Percentiles rank a stretch among this genome's conserved stretches.
phyloP scores from a whole-genome alignment of 2,888 invertebrate genomes.

The Dorcus hopei region DNA sequence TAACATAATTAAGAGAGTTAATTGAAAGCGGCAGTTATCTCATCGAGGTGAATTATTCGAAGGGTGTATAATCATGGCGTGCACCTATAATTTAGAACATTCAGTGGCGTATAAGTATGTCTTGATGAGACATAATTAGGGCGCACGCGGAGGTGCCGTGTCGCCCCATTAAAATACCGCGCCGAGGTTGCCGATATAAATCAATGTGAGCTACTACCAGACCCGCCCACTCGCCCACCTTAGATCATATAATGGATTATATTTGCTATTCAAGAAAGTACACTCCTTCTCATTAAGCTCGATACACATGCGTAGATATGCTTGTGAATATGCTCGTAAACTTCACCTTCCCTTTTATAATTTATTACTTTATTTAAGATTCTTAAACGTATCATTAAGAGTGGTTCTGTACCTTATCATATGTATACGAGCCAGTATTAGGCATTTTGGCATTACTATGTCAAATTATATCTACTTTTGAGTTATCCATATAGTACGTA shows the following conservation, averaged over 20 bases:
- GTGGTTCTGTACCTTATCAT: too few relatives aligned
- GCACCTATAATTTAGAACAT: constrained; percentile 40
- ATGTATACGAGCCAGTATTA: too few relatives aligned
- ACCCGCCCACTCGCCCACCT: constrained; percentile 23
- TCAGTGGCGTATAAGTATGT: constrained; percentile 39
- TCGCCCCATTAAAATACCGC: constrained; percentile 37
- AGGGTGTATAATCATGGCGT: constrained; percentile 22
- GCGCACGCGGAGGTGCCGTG: constrained; percentile 30
- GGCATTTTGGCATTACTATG: too few relatives aligned
- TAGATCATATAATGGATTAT: constrained; percentile 25
- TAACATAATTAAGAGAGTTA: constrained; percentile 41
- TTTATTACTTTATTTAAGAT: too few relatives aligned
- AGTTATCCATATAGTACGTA: too few relatives aligned
- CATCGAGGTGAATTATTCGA: constrained; percentile 44
- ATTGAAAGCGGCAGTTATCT: constrained; percentile 45
- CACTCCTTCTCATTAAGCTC: not conserved
- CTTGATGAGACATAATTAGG: constrained; percentile 44
- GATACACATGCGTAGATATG: not conserved
- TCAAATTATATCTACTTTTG: too few relatives aligned
- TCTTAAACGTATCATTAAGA: too few relatives aligned
- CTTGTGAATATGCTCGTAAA: too few relatives aligned
- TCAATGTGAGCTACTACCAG: constrained; percentile 32
- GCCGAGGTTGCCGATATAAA: constrained; percentile 35
- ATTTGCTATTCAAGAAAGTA: constrained; percentile 13
- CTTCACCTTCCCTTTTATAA: too few relatives aligned